Evolutionary conservation across 2,113 vertebrate species (phyloP).

Genomic region (Sturnus vulgaris): DNA sequence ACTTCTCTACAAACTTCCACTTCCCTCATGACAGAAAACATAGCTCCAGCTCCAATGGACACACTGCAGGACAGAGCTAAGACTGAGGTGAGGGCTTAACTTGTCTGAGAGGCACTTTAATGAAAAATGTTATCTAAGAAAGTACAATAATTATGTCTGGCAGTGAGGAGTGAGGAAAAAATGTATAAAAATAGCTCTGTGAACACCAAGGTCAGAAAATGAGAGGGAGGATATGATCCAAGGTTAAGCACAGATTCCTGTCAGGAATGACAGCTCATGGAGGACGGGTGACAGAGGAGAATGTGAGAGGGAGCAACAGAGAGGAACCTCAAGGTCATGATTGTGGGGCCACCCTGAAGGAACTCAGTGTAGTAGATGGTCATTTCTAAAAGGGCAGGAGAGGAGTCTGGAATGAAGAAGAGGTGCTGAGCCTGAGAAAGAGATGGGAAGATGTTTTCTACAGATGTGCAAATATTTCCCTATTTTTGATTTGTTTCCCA

Average conservation of each 20-base stretch:
- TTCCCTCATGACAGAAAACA: not conserved
- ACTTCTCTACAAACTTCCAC: not conserved
- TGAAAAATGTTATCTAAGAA: not conserved
- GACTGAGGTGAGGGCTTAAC: not conserved
- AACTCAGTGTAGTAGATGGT: not conserved
- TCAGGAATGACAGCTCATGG: not conserved
- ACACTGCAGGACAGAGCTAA: not conserved
- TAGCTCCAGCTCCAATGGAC: not conserved
- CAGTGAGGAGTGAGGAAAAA: not conserved
- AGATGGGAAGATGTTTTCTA: not conserved
- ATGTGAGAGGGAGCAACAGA: rapidly evolving
- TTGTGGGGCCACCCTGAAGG: not conserved
- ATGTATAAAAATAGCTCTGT: not conserved
- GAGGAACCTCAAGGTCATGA: rapidly evolving
- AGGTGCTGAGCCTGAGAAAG: not conserved
- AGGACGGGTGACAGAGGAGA: not conserved
- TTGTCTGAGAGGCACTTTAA: not conserved
- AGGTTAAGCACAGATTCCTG: not conserved
- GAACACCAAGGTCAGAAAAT: not conserved
- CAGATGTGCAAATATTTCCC: not conserved
- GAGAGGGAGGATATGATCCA: not conserved
- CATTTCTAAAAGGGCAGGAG: not conserved
- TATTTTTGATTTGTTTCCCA: not conserved
- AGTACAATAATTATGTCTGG: not conserved
- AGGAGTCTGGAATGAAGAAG: not conserved